A percentile compares a stretch with the other conserved stretches of the same genome.
Evolutionary conservation across 2,888 invertebrate genomes (phyloP).

Genomic region (Papilio demoleus): DNA sequence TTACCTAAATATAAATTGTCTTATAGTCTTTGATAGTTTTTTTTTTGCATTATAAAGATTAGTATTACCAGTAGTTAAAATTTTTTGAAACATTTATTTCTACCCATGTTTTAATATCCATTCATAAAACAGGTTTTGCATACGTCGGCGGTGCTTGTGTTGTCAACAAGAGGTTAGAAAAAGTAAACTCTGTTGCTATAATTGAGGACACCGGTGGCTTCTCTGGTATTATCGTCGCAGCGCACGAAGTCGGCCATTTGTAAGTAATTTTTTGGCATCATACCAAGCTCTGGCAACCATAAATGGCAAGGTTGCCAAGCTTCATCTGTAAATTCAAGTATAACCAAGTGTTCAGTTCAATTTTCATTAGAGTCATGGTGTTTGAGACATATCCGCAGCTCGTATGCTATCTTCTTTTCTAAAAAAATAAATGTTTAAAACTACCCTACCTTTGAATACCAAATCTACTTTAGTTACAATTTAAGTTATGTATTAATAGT

Average conservation of each 20-base stretch:
- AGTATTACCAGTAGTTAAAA: neutral
- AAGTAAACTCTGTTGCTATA: conserved; percentile 97
- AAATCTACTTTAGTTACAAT: too few relatives aligned
- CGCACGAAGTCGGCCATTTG: conserved; percentile 98
- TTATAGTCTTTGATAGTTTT: neutral
- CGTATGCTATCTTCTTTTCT: too few relatives aligned
- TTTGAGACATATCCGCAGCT: too few relatives aligned
- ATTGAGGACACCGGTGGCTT: conserved; percentile 98
- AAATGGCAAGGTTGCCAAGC: neutral
- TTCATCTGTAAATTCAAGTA: too few relatives aligned
- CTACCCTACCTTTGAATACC: too few relatives aligned
- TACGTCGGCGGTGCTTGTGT: conserved; percentile 98
- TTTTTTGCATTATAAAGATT: neutral
- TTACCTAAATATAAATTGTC: neutral
- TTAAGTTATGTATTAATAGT: too few relatives aligned
- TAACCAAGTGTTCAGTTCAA: too few relatives aligned
- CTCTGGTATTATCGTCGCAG: conserved; percentile 97
- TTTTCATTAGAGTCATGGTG: too few relatives aligned
- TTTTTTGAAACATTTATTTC: conserved; percentile 1
- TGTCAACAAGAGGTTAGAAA: conserved; percentile 96
- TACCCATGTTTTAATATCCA: conserved; percentile 29
- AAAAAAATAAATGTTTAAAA: too few relatives aligned
- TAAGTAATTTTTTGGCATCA: conserved; percentile 81
- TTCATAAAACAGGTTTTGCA: conserved; percentile 90
- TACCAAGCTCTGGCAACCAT: too few relatives aligned